Evolutionary conservation across 2,888 invertebrate species (phyloP).

Genomic region (Iselma pallidipennis): DNA sequence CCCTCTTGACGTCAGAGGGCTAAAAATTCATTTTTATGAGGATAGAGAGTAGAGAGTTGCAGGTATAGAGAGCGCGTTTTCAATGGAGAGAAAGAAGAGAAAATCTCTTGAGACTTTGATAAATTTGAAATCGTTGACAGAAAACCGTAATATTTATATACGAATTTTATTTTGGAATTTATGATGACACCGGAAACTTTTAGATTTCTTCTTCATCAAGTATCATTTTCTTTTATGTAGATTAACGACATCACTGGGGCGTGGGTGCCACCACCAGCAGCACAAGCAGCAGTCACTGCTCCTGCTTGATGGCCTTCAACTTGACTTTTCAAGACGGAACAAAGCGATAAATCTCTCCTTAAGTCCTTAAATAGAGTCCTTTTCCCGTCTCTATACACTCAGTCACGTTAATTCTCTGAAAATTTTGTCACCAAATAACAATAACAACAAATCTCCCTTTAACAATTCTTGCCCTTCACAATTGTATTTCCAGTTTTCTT

Average conservation of each 20-base stretch:
- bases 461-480: too few relatives aligned
- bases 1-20: background rate
- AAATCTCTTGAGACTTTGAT: background rate
- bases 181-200: too few relatives aligned
- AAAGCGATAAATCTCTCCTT: background rate
- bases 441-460: too few relatives aligned
- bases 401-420: background rate
- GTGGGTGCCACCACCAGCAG: background rate
- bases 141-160: too few relatives aligned
- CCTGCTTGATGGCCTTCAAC: slow-evolving; percentile 1
- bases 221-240: background rate
- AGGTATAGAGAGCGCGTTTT: too few relatives aligned
- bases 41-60: too few relatives aligned
- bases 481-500: too few relatives aligned
- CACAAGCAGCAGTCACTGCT: slow-evolving; percentile 1
- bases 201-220: background rate
- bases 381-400: background rate
- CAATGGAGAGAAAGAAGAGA: too few relatives aligned
- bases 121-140: background rate
- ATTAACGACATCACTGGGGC: background rate
- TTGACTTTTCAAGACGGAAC: slow-evolving; percentile 1
- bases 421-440: background rate
- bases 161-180: too few relatives aligned
- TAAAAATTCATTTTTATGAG: too few relatives aligned
- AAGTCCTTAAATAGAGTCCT: background rate